Evolutionary conservation across 2,113 vertebrate genomes (phyloP).

Genomic region (Mus spicilegus): DNA sequence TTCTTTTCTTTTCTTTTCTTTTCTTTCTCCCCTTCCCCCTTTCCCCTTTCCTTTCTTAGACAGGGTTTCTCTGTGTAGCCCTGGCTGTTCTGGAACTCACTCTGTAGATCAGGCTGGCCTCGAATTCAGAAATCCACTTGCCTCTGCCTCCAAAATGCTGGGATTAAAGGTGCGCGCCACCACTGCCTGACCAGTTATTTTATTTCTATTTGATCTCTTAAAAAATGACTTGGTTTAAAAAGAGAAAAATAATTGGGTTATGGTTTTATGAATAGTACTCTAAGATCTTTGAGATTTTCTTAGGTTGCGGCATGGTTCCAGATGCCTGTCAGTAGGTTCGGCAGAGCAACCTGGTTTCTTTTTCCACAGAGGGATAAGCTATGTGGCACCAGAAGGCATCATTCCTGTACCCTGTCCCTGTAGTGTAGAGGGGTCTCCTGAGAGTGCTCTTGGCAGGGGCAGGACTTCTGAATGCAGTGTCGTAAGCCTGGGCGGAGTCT

Average conservation of each 20-base stretch:
- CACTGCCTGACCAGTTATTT: no score
- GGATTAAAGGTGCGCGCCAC: no score
- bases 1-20: no score
- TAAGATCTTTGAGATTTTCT: constrained; percentile 38
- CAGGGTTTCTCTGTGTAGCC: no score
- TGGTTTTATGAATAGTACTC: background rate
- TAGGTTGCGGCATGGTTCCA: background rate
- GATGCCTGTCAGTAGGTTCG: background rate
- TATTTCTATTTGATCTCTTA: no score
- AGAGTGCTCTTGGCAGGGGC: background rate
- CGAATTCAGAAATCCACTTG: no score
- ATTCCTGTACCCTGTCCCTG: background rate
- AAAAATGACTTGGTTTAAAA: background rate
- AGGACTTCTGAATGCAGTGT: background rate
- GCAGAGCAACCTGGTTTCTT: constrained; percentile 41
- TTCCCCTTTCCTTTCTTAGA: no score
- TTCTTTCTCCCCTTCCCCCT: no score
- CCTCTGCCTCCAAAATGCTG: no score
- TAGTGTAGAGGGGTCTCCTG: background rate
- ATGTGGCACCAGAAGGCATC: constrained; percentile 22
- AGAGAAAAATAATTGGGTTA: background rate
- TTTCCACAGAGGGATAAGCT: constrained; percentile 34
- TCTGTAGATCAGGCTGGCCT: no score
- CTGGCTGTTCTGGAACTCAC: no score
- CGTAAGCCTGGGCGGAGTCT: background rate